These are phyloP conservation scores for Furnarius figulus DNA, from an alignment of 2,113 vertebrate genomes.

Conservation along the genomic window DNA sequence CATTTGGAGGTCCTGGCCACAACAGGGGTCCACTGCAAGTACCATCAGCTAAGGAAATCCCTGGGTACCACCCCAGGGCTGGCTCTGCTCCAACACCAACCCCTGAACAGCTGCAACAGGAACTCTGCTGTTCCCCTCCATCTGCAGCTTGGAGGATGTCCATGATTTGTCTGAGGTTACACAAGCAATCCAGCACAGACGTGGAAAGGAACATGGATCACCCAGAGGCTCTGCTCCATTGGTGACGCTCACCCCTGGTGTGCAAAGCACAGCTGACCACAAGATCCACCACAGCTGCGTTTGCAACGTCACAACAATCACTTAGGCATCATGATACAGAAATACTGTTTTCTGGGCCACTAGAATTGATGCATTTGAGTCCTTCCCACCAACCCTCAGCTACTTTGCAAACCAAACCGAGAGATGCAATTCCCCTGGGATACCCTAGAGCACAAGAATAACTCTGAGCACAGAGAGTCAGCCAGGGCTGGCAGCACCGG, in stretches of 20 bases:
- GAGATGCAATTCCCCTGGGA: not conserved
- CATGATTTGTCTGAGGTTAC: not conserved
- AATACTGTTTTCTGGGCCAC: not conserved
- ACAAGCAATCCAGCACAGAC: not conserved
- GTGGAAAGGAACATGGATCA: not conserved
- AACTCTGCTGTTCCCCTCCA: not conserved
- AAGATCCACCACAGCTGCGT: not conserved
- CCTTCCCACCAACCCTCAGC: not conserved
- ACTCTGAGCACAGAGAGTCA: fast-evolving
- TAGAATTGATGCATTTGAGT: not conserved
- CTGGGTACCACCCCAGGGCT: not conserved
- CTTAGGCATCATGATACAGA: not conserved
- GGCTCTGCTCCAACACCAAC: not conserved
- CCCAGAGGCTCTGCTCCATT: not conserved
- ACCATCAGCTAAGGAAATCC: fast-evolving
- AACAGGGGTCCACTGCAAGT: not conserved
- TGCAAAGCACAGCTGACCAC: not conserved
- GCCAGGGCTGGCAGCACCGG: not conserved
- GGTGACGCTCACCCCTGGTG: fast-evolving
- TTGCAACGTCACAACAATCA: not conserved
- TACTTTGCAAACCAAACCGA: not conserved
- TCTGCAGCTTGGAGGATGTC: not conserved
- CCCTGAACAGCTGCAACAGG: not conserved
- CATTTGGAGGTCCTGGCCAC: not conserved
- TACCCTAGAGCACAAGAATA: not conserved